These are phyloP conservation scores for Prionace glauca DNA, from an alignment of 2,797 vertebrate species.

Conservation along the genomic window DNA sequence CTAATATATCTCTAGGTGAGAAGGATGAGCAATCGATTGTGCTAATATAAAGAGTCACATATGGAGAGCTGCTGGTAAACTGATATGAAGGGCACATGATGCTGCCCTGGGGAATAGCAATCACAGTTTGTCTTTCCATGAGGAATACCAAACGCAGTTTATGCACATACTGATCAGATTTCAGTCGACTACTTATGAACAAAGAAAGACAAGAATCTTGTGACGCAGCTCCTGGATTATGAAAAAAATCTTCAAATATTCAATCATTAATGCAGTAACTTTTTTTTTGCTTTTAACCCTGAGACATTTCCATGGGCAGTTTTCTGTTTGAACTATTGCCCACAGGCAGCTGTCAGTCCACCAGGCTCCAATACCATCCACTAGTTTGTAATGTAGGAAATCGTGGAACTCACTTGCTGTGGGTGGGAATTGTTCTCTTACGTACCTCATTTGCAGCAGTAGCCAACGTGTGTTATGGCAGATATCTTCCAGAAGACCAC, in stretches of 20 bases:
- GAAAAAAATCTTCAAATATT: background rate
- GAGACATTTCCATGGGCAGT: background rate
- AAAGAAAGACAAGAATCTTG: background rate
- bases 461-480: background rate
- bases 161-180: conserved; percentile 8
- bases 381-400: background rate
- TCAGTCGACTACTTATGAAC: background rate
- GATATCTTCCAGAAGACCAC: background rate
- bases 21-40: conserved; percentile 39
- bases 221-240: background rate
- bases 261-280: background rate
- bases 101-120: conserved; percentile 31
- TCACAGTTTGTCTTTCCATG: background rate
- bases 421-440: background rate
- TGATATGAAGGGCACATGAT: background rate
- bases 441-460: background rate
- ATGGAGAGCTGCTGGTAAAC: conserved; percentile 28
- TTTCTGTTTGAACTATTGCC: conserved; percentile 12
- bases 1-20: conserved; percentile 21
- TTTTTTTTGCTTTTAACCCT: background rate
- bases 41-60: conserved; percentile 32
- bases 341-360: background rate
- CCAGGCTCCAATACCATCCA: background rate
- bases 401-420: background rate
- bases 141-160: background rate